Base-by-base conservation (phyloP, 2,113 vertebrate species). In the Otus sunia region DNA sequence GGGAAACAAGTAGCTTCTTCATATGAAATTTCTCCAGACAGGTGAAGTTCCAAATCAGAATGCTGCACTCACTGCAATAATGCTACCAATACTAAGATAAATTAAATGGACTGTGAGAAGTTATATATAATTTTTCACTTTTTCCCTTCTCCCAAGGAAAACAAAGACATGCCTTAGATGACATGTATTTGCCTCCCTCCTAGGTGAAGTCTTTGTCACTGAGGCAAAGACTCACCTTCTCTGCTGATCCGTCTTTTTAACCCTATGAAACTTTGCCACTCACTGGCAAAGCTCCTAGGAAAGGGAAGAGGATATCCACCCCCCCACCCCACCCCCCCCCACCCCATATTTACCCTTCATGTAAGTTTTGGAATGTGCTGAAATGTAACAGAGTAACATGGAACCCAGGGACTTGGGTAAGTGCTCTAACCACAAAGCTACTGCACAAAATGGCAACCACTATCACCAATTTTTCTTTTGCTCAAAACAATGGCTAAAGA, bases 281-380 rank as follows among this genome's bases (percentile, higher is more conserved):
- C 11, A 50, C n/a, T 50, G 58, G 43, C 30, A 59, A 91, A 55
- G 16, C 21, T 72, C 4, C 3, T 26, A 26, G 12, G 59, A 55
- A 80, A 76, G 19, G 2, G 1, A 75, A 63, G 41, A 49, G 15
- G 10, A 43, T 34, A 72, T 1, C 3, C 6, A 8, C 26, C 6
- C n/a, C 45, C 5, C 9, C 45, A 9, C 26, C 6, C n/a, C 39
- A 0, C 6, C 9, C 26, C 6, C n/a, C 45, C 5, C 9, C 45
- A 9, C 26, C 6, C n/a, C 39, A 0, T 21, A 80, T 27, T 69
- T n/a, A 68, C 5, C 9, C 60, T 63, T n/a, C 16, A 32, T 27
- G 5, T 16, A 39, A 52, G 18, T 34, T 72, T 32, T 52, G 64
- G 13, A 23, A 68, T 11, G 21, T 43, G 27, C 52, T 12, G 6